Evolutionary conservation across 1,140 invertebrate species (phyloP), one percentile per base, ranked within the genome.

Genomic region (Cotesia glomerata): DNA sequence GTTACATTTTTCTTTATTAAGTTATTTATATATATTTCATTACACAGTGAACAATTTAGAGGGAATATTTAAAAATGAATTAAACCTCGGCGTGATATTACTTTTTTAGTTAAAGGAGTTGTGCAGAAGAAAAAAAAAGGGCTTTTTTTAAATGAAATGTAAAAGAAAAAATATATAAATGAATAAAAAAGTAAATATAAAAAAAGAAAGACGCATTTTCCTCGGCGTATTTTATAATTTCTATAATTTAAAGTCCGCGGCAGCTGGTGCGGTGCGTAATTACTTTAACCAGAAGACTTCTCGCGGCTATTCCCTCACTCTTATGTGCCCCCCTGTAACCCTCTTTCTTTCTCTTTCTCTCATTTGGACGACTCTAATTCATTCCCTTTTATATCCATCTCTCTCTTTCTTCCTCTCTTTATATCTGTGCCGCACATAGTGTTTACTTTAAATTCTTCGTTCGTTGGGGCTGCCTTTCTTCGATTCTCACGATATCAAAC

Each of bases 231-330:
- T 87, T 86, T 83, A 84, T 86, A 86, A 86, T 86, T 86, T 86
- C 84, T 86, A 86, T 86, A 86, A 86, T 86, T 86, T 86, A 86
- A 86, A 86, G 81, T 86, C 81, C 82, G 80, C 82, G 81, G 85
- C 85, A 86, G 84, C 85, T 86, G 85, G 84, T 81, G 84, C 79
- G 80, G 79, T 83, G 81, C 81, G 85, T 86, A 86, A 86, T 86
- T 86, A 86, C 84, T 86, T 84, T 85, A 85, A 86, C 84, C 85
- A 84, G 82, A 85, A 84, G 82, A 86, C 78, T 73, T 76, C 76
- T 26, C 59, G 18, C 54, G 36, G 64, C 35, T 52, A 58, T 65
- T 49, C 35, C 52, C 63, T 67, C 56, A 58, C 18, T 9, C 56
- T 58, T 58, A 58, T 58, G 18, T 62, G 39, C 51, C 49, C 45